phyloP scores from a whole-genome alignment of 2,797 vertebrate species.

The Pipistrellus nathusii region DNA sequence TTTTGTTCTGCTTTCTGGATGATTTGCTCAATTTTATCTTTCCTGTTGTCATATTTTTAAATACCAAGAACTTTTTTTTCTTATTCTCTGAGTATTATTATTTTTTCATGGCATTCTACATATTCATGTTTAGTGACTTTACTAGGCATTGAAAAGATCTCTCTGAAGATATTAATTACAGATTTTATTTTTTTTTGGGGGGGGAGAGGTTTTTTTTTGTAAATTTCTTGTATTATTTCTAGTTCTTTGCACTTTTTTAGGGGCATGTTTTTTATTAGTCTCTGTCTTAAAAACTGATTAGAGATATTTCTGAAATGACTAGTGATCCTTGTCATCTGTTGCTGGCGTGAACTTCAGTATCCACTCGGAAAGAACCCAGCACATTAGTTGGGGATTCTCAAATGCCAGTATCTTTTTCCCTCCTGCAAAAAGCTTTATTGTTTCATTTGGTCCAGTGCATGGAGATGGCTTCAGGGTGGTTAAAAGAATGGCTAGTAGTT shows the following conservation, averaged over 20 bases:
- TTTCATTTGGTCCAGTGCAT: no score
- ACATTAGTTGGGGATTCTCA: not conserved
- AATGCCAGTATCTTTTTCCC: not conserved
- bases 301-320: slow-evolving; percentile 12
- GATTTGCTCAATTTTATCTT: slow-evolving; percentile 27
- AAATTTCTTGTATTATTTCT: slow-evolving; percentile 44
- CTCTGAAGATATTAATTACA: slow-evolving; percentile 33
- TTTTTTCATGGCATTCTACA: not conserved
- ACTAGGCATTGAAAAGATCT: not conserved
- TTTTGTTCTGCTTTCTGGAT: not conserved
- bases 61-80: not conserved
- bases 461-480: no score
- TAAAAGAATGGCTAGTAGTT: no score
- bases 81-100: slow-evolving; percentile 27
- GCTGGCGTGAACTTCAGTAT: not conserved
- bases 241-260: not conserved
- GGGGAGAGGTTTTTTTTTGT: not conserved
- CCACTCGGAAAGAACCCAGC: not conserved
- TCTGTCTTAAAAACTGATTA: slow-evolving; percentile 37
- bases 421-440: no score
- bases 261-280: not conserved
- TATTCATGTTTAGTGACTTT: slow-evolving; percentile 33
- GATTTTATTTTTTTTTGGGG: no score
- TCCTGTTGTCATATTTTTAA: slow-evolving; percentile 34
- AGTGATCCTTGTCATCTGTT: not conserved